A percentile compares a stretch with the other conserved stretches of the same genome.
Conservation (phyloP, 2,797 vertebrate genomes). For the Limosa lapponica region DNA sequence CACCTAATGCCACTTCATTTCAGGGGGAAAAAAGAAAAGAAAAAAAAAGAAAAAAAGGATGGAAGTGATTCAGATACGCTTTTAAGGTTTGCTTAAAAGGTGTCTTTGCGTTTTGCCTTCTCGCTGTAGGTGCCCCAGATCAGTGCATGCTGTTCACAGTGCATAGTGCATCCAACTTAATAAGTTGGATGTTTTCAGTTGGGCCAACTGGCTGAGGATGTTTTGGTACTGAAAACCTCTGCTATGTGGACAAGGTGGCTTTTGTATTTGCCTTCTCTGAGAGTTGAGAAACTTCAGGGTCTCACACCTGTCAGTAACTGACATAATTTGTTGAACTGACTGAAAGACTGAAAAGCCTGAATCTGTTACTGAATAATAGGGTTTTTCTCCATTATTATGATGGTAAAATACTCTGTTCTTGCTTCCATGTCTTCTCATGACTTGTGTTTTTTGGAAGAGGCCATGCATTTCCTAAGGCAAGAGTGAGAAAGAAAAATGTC, state of each 20-base stretch:
- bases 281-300: background rate
- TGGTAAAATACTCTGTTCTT: background rate
- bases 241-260: background rate
- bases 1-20: background rate
- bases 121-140: background rate
- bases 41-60: background rate
- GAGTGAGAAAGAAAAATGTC: background rate
- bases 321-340: background rate
- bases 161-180: fast-evolving
- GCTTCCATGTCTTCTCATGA: background rate
- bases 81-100: background rate
- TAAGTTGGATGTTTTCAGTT: background rate
- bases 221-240: background rate
- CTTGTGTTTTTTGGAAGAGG: fast-evolving
- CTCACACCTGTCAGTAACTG: background rate
- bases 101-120: background rate
- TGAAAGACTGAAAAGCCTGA: background rate
- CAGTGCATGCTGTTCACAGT: background rate
- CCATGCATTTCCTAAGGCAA: background rate
- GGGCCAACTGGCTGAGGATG: background rate
- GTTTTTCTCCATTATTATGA: background rate
- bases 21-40: fast-evolving
- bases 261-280: background rate
- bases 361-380: background rate
- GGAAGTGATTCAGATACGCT: fast-evolving